Base-by-base conservation (phyloP, 1,140 invertebrate genomes). In the Heliconius himera region DNA sequence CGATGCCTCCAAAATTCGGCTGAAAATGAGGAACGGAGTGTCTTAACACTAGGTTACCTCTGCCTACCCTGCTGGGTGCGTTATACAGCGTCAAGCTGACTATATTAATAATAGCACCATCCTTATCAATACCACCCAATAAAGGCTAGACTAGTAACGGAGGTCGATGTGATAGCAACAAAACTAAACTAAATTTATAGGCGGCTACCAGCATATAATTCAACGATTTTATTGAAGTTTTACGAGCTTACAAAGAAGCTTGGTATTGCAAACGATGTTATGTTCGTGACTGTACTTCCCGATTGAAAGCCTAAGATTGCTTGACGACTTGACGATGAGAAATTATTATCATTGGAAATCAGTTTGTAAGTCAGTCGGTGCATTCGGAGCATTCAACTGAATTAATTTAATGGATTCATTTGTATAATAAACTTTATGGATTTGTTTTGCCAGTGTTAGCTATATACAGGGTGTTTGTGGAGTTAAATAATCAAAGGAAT, bases 211-310 rank as follows among this genome's bases (percentile, higher is more conserved):
- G 88, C 88, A 91, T 93, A 85, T 88, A 90, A 92, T 93, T 91
- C 88, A 87, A 89, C 89, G 92, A 90, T 85, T 87, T 88, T 85
- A 91, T 93, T 93, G 91, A 92, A 90, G 90, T 93, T 93, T 93
- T 93, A 93, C 87, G 87, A 89, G 87, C 87, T 88, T 88, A 89
- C 89, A 85, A 91, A 90, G 90, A 90, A 90, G 88, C 89, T 77
- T 79, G 71, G 87, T 89, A 91, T 92, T 87, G 89, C 90, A 87
- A 91, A 91, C 90, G 89, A 79, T 80, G 51, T 74, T 77, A 77
- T 79, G 86, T 60, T 84, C 90, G 91, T 92, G 91, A 94, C 89
- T 91, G 82, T 88, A 94, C 90, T 94, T 85, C 87, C 87, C 84
- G 87, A 90, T 91, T 73, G 85, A 89, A 91, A 79, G 56, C 41